Percentiles rank a stretch among this genome's conserved stretches.
Conservation (phyloP, 2,888 invertebrate species). For the Sialis lutaria region DNA sequence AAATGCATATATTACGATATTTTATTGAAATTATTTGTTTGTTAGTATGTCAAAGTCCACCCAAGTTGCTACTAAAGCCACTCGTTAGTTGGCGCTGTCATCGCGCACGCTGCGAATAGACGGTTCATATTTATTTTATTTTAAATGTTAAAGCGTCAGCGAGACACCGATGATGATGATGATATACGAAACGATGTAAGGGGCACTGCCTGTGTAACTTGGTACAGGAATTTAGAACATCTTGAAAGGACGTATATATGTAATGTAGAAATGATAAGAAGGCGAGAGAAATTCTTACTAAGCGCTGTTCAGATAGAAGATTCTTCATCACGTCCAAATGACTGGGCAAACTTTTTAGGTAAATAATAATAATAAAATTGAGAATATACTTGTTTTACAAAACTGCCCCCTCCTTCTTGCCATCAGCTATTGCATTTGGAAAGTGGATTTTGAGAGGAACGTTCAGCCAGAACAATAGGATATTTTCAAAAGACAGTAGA, state of each 20-base stretch:
- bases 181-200: conserved; percentile 2
- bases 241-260: conserved; percentile 22
- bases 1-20: too few relatives aligned
- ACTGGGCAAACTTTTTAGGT: conserved; percentile 24
- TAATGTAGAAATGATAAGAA: conserved; percentile 18
- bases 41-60: too few relatives aligned
- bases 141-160: conserved; percentile 1
- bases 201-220: conserved; percentile 24
- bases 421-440: conserved; percentile 1
- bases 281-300: conserved; percentile 19
- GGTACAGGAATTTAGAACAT: conserved; percentile 20
- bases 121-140: not conserved
- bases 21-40: too few relatives aligned
- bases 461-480: conserved; percentile 18
- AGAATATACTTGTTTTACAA: too few relatives aligned
- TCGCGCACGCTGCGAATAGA: too few relatives aligned
- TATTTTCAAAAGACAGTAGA: conserved; percentile 20
- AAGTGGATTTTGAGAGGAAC: conserved; percentile 25
- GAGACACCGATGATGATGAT: not conserved
- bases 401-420: too few relatives aligned
- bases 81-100: too few relatives aligned
- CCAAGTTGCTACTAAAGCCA: too few relatives aligned
- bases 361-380: conserved; percentile 1
- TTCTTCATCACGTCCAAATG: conserved; percentile 16
- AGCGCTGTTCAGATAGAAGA: conserved; percentile 21